A percentile compares a stretch with the other conserved stretches of the same genome.
These are phyloP conservation scores for Platerodrilus igneus DNA, from an alignment of 2,888 invertebrate genomes.

Conservation along the genomic window DNA sequence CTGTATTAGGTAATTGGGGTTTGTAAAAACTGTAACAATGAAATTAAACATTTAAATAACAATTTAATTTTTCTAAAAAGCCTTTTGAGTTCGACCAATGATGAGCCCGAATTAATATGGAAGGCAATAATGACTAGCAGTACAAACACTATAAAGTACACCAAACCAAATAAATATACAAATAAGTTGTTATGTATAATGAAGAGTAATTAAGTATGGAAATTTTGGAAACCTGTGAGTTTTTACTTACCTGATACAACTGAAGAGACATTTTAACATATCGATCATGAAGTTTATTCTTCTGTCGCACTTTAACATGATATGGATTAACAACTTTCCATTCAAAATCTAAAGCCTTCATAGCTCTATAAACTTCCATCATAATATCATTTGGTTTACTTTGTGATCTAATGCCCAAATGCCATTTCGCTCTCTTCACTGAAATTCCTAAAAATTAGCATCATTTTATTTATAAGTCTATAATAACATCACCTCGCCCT, in stretches of 20 bases:
- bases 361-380: slow-evolving; percentile 98
- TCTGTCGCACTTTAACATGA: slow-evolving; percentile 91
- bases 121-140: too few species aligned
- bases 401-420: slow-evolving; percentile 96
- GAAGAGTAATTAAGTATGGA: slow-evolving; percentile 8
- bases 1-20: too few species aligned
- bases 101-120: too few species aligned
- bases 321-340: slow-evolving; percentile 99
- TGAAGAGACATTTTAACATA: slow-evolving; percentile 97
- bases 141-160: slow-evolving; percentile 6
- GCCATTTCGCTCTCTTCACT: slow-evolving; percentile 96
- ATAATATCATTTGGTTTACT: slow-evolving; percentile 99
- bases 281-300: slow-evolving; percentile 72
- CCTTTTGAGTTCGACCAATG: too few species aligned
- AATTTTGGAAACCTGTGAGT: too few species aligned
- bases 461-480: slow-evolving; percentile 6
- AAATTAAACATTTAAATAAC: too few species aligned
- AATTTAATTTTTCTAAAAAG: too few species aligned
- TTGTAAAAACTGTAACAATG: too few species aligned
- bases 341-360: slow-evolving; percentile 97
- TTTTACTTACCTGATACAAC: slow-evolving; percentile 84
- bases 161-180: background rate
- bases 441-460: slow-evolving; percentile 55
- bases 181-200: slow-evolving; percentile 2
- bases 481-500: slow-evolving; percentile 35